phyloP scores from a whole-genome alignment of 2,888 invertebrate genomes.

The Helicoverpa assulta region DNA sequence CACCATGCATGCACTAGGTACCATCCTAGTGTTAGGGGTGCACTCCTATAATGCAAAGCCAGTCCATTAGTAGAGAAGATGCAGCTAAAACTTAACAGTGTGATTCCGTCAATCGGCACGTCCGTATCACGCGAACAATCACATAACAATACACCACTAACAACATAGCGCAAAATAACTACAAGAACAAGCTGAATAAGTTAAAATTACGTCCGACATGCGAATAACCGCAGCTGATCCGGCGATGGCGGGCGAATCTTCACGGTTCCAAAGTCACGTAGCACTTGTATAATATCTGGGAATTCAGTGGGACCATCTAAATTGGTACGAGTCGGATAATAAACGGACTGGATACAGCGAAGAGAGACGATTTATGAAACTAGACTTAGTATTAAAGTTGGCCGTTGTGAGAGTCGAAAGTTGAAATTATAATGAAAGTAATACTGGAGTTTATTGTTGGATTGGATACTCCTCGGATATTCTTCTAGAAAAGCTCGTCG shows the following conservation, averaged over 20 bases:
- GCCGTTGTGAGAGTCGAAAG: conserved; percentile 51
- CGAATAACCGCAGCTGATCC: conserved; percentile 71
- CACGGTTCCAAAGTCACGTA: conserved; percentile 78
- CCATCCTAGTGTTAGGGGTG: too few species aligned
- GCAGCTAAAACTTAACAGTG: background rate
- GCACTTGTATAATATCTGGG: conserved; percentile 76
- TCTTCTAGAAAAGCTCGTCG: too few species aligned
- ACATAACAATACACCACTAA: conserved; percentile 33
- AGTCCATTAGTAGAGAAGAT: background rate
- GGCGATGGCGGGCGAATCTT: conserved; percentile 64
- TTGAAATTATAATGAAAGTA: conserved; percentile 59
- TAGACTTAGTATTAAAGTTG: conserved; percentile 68
- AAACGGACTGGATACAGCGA: conserved; percentile 76
- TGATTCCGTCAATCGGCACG: conserved; percentile 3
- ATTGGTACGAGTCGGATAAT: conserved; percentile 78
- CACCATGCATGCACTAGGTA: too few species aligned
- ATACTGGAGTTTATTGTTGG: conserved; percentile 20
- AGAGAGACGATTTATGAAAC: conserved; percentile 75
- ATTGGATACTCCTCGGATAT: too few species aligned
- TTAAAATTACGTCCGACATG: conserved; percentile 65
- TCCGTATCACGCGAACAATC: background rate
- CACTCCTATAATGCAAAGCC: too few species aligned
- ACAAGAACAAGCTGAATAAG: conserved; percentile 54
- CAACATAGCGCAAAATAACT: conserved; percentile 15
- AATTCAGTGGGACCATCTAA: conserved; percentile 77